These are phyloP conservation scores for Philopotamus ludificatus DNA, from an alignment of 1,140 invertebrate genomes.

Conservation along the genomic window DNA sequence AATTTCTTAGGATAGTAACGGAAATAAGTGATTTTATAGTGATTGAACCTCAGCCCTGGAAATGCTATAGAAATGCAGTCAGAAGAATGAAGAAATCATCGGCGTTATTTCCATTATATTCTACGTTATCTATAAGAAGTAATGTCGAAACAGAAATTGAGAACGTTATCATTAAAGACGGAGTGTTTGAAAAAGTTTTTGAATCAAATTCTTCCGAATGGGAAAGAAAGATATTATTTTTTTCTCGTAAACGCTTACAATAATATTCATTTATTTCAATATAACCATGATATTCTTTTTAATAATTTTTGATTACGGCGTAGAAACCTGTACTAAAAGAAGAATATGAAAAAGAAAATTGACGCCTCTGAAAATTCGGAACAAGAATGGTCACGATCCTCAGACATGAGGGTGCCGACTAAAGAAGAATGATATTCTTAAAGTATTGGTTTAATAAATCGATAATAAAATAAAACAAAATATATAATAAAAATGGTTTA, in stretches of 20 bases:
- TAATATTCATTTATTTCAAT: constrained; percentile 9
- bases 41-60: constrained; percentile 81
- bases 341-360: no score
- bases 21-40: constrained; percentile 59
- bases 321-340: no score
- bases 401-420: no score
- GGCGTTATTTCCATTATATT: constrained; percentile 60
- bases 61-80: constrained; percentile 72
- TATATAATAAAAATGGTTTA: background rate
- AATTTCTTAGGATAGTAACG: constrained; percentile 61
- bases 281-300: no score
- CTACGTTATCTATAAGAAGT: constrained; percentile 59
- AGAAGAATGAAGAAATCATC: constrained; percentile 64
- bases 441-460: no score
- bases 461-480: constrained; percentile 16
- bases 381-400: no score
- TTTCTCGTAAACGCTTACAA: no score
- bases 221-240: constrained; percentile 59
- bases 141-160: constrained; percentile 63
- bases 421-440: no score
- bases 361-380: no score
- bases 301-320: no score
- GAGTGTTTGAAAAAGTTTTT: constrained; percentile 57
- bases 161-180: constrained; percentile 54
- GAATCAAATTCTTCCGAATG: constrained; percentile 63